Base-by-base conservation (phyloP, 2,888 invertebrate species). In the Drosophila ustulata region DNA sequence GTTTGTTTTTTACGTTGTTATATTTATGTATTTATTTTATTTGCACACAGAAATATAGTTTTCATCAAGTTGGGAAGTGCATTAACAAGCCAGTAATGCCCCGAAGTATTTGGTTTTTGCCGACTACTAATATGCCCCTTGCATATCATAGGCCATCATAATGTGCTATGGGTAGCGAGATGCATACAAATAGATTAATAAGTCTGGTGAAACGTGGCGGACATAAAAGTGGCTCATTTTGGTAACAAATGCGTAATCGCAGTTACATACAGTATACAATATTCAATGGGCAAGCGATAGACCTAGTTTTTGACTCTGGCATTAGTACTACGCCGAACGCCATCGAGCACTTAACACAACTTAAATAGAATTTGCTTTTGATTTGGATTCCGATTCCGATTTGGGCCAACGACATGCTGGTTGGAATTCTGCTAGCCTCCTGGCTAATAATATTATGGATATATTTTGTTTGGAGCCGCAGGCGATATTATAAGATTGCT, bases 391-490 rank as follows among this genome's bases (percentile, higher is more conserved):
- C 50, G 46, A 64, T 41, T 32, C 32, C 46, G 43, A 41, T 47
- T 62, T 37, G 50, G 51, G 25, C 85, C 71, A 82, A 71, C 82
- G 86, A 85, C 70, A 88, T 89, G 89, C 66, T 89, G 66, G 67
- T 53, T 61, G 67, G 80, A 53, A 77, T 80, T 18, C 52, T 88
- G 43, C 63, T 91, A 45, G 28, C 41, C 51, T 70, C 75, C 61
- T 78, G 80, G 76, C 59, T 79, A 53, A 18, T 79, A 3, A 7
- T 82, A 28, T 25, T 88, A 18, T 89, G 88, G 81, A 18, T 86
- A 4, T 90, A 90, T 63, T 90, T 88, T 69, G 62, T 91, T 23
- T 91, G 92, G 92, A 87, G 85, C 9, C 85, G 92, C 4, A 76
- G 92, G 6, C 82, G 82, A 25, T 92, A 79, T 43, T 91, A 91